A percentile compares a stretch with the other conserved stretches of the same genome.
These are phyloP conservation scores for Leptura quadrifasciata DNA, from an alignment of 2,888 invertebrate species.

Conservation along the genomic window DNA sequence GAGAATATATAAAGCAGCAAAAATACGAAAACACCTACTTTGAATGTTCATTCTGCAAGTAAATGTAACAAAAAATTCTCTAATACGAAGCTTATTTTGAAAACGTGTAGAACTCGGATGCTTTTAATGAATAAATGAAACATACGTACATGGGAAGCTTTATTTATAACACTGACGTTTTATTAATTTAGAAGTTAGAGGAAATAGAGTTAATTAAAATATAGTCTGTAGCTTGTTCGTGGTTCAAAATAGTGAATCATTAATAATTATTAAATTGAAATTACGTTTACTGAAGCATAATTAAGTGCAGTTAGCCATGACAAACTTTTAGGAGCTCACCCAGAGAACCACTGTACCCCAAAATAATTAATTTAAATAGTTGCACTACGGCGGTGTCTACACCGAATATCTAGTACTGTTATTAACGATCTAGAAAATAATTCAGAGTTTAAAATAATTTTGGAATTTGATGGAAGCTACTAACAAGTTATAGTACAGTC, in stretches of 20 bases:
- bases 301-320: background rate
- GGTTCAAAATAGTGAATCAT: background rate
- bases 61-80: too few relatives aligned
- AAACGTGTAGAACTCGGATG: too few relatives aligned
- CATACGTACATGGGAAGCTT: background rate
- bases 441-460: too few relatives aligned
- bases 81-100: too few relatives aligned
- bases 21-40: too few relatives aligned
- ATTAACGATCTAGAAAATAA: too few relatives aligned
- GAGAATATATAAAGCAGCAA: too few relatives aligned
- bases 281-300: background rate
- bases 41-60: too few relatives aligned
- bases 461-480: too few relatives aligned
- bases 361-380: background rate
- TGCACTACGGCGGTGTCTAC: background rate
- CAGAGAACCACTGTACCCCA: background rate
- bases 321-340: background rate
- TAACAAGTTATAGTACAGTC: too few relatives aligned
- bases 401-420: background rate
- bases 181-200: background rate
- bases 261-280: slow-evolving; percentile 1
- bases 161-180: background rate
- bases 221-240: background rate
- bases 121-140: background rate
- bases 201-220: background rate